A percentile compares a stretch with the other conserved stretches of the same genome.
phyloP scores from a whole-genome alignment of 2,888 invertebrate genomes.

The Leptopterna dolabrata region DNA sequence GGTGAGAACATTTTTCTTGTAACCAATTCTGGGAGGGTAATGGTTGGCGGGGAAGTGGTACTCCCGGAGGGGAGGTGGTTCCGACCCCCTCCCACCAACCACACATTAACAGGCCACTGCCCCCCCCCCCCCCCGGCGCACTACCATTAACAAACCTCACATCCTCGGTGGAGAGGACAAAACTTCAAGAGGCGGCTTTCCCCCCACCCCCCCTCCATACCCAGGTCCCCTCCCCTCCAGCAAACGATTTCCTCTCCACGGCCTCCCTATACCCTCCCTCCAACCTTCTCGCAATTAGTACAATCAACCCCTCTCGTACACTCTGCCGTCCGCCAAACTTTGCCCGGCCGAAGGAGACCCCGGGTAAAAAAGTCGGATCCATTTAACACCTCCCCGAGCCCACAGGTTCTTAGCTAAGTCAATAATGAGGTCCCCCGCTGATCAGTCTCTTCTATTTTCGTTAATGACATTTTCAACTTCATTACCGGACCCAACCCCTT shows the following conservation, averaged over 20 bases:
- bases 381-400: background rate
- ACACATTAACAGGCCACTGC: too few species aligned
- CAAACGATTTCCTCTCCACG: background rate
- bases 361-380: background rate
- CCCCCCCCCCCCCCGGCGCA: background rate
- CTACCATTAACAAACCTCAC: background rate
- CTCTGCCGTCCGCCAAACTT: background rate
- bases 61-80: too few species aligned
- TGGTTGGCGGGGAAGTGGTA: too few species aligned
- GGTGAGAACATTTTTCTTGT: too few species aligned
- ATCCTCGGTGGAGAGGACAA: background rate
- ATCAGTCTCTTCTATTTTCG: conserved; percentile 1
- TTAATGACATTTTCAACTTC: conserved; percentile 1
- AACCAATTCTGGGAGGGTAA: too few species aligned
- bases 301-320: background rate
- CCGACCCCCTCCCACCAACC: too few species aligned
- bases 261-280: background rate
- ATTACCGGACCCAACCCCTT: background rate
- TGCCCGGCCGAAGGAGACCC: background rate
- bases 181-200: background rate
- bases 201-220: background rate
- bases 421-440: background rate
- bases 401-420: background rate
- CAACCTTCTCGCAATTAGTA: background rate
- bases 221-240: background rate